Conservation (phyloP, 2,888 invertebrate species). For the Lepidocyrtoides sp. region DNA sequence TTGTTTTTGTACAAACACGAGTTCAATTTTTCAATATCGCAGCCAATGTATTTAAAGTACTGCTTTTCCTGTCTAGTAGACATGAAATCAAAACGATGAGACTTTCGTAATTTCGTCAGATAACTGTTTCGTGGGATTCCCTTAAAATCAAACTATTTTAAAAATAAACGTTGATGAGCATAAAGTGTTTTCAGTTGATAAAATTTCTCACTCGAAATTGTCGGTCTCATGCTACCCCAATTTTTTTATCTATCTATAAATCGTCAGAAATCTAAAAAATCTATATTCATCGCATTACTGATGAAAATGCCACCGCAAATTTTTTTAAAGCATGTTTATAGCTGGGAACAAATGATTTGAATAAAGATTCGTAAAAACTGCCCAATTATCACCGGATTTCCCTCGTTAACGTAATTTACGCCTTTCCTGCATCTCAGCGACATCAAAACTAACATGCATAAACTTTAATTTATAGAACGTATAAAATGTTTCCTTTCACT, state of each 20-base stretch:
- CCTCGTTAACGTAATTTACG: slow-evolving; percentile 67
- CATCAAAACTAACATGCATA: background rate
- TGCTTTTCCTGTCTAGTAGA: background rate
- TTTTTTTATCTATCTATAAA: background rate
- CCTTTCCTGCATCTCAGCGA: slow-evolving; percentile 21
- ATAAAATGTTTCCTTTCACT: slow-evolving; percentile 22
- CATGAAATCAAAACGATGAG: background rate
- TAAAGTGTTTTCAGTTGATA: background rate
- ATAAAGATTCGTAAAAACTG: slow-evolving; percentile 28
- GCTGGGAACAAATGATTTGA: background rate
- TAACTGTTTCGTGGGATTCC: no score
- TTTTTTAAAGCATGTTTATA: background rate
- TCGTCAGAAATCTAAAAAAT: no score
- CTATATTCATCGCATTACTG: no score
- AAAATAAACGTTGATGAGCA: no score
- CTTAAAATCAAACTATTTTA: background rate
- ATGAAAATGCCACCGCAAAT: background rate
- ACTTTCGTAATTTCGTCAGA: background rate
- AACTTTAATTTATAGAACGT: background rate
- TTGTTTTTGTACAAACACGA: slow-evolving; percentile 20
- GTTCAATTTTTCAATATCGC: background rate
- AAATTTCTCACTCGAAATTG: background rate
- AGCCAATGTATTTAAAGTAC: background rate
- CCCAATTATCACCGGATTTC: slow-evolving; percentile 48
- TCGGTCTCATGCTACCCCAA: background rate